Conservation (phyloP, 35 echinoderm and acorn worm species). For the Strongylocentrotus purpuratus region DNA sequence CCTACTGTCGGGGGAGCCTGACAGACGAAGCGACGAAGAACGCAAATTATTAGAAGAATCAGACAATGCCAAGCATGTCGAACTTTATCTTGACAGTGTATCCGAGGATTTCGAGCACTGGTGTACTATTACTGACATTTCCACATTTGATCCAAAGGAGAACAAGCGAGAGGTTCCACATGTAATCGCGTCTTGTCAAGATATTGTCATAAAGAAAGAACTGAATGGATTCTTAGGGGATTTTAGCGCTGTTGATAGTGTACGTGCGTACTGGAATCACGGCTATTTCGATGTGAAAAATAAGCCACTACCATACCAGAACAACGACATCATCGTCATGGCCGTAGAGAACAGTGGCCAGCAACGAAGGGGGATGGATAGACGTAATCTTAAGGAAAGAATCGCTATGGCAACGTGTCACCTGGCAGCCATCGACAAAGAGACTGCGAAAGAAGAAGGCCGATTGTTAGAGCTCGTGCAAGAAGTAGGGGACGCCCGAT, state of each 20-base stretch:
- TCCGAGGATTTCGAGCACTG: no score
- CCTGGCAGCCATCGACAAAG: background rate
- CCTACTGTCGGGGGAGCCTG: no score
- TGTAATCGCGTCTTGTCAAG: no score
- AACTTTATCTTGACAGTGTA: no score
- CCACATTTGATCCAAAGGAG: no score
- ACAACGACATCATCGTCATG: background rate
- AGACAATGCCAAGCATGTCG: no score
- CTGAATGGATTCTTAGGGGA: no score
- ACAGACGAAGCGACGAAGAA: no score
- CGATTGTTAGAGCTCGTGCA: background rate
- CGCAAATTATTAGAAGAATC: no score
- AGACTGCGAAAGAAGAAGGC: background rate
- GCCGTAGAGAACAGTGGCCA: background rate
- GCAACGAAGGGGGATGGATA: background rate
- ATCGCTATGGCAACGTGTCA: background rate
- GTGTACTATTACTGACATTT: no score
- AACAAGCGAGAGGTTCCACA: no score
- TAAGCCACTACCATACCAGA: background rate
- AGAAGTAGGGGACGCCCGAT: background rate
- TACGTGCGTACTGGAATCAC: background rate
- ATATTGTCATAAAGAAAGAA: no score
- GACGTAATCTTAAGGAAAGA: background rate
- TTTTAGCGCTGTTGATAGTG: background rate
- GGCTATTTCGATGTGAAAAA: background rate